phyloP scores from a whole-genome alignment of 2,888 invertebrate species.

The Galerucella calmariensis region DNA sequence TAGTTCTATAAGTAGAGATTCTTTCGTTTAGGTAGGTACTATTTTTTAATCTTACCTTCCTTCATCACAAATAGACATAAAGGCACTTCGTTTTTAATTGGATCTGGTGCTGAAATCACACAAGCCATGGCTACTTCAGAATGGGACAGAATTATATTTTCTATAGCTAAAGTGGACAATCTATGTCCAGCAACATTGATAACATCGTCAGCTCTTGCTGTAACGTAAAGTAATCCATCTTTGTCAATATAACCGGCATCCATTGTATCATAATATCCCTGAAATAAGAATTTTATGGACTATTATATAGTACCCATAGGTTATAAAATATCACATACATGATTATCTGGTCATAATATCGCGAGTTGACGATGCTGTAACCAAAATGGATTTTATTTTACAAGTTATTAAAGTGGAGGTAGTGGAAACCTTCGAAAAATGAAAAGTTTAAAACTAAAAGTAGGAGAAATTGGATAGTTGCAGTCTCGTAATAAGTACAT shows the following conservation, averaged over 20 bases:
- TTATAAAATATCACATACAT: too few relatives aligned
- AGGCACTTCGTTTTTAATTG: constrained; percentile 91
- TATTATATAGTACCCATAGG: too few relatives aligned
- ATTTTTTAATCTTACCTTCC: constrained; percentile 64
- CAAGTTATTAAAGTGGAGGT: too few relatives aligned
- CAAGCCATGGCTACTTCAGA: constrained; percentile 87
- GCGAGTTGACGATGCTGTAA: too few relatives aligned
- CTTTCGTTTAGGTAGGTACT: too few relatives aligned
- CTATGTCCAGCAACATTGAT: constrained; percentile 96
- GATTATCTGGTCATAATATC: too few relatives aligned
- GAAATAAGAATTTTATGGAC: constrained; percentile 32
- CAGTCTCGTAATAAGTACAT: too few relatives aligned
- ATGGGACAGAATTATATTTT: constrained; percentile 90
- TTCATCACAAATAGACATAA: constrained; percentile 86
- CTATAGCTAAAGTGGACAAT: constrained; percentile 87
- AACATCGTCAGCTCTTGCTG: constrained; percentile 92
- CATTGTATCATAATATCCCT: constrained; percentile 95
- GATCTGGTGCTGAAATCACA: constrained; percentile 90
- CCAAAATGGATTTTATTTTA: too few relatives aligned
- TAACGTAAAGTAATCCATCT: constrained; percentile 87
- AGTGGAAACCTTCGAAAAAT: too few relatives aligned
- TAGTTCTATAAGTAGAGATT: too few relatives aligned
- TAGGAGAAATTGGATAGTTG: too few relatives aligned
- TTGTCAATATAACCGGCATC: constrained; percentile 90
- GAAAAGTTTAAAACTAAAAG: too few relatives aligned